Base-by-base conservation (phyloP, 2,113 vertebrate genomes). In the Vicugna pacos region DNA sequence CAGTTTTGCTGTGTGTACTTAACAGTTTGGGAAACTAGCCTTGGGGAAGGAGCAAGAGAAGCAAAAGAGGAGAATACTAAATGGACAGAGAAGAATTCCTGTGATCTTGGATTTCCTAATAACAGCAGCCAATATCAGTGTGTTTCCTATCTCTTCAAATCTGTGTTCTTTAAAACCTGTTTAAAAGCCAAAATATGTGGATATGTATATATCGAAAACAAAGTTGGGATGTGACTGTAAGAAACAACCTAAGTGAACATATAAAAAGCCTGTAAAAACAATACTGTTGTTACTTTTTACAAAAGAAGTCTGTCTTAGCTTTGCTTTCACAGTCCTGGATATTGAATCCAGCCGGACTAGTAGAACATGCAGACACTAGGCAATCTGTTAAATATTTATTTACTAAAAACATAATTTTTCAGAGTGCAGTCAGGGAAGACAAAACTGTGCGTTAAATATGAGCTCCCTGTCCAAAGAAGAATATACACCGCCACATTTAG, bases 301-400 rank as follows among this genome's bases (percentile, higher is more conserved):
- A 35, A 83, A 72, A 76, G 28, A 89, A 73, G 85, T 91, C 46
- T 92, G 2, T 77, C 73, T 28, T 72, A 56, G 22, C 30, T 96
- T 79, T 80, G 46, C 77, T 97, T 92, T 95, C 28, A 92, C 13
- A 58, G 76, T 48, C 3, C 12, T 38, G 46, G 72, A 9, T n/a
- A 52, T 93, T 81, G 85, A 17, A 88, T 64, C 35, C n/a, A 89
- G 38, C 32, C 26, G 72, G 76, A 80, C 38, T 67, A 56, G 84
- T 70, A 87, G 80, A 91, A 92, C 87, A 96, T 94, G 22, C 65
- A 93, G 67, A 87, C 60, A 50, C 58, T 35, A 42, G 60, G 30
- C 84, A 95, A 84, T 92, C 75, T 94, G 73, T 91, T 83, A 95
- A 87, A 95, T 98, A 91, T 97, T 98, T 98, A 96, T 98, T 98